Conservation (phyloP, 2,888 invertebrate genomes). For the Pterostichus niger region DNA sequence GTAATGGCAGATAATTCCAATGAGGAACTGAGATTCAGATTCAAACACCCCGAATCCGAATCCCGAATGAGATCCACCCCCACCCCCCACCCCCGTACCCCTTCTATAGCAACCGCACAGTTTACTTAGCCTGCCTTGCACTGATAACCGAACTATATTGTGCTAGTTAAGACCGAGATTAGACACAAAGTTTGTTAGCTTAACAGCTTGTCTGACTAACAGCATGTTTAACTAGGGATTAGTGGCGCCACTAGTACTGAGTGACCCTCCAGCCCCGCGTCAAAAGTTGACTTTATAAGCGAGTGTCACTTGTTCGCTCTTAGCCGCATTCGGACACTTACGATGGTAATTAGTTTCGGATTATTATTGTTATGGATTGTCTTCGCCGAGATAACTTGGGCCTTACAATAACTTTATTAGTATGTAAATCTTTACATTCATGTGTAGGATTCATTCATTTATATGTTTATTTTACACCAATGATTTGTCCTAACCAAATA, state of each 20-base stretch:
- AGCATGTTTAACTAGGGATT: slow-evolving; percentile 72
- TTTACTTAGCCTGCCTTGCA: slow-evolving; percentile 53
- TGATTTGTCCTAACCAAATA: too few species aligned
- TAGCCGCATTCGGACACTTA: slow-evolving; percentile 4
- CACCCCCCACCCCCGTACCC: background rate
- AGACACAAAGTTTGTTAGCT: slow-evolving; percentile 73
- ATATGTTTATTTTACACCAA: too few species aligned
- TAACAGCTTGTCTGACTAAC: slow-evolving; percentile 73
- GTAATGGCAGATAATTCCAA: background rate
- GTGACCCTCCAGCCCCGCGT: slow-evolving; percentile 19
- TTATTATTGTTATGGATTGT: slow-evolving; percentile 16
- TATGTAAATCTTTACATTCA: background rate
- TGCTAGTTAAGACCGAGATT: slow-evolving; percentile 71
- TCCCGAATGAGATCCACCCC: slow-evolving; percentile 1
- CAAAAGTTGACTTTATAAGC: slow-evolving; percentile 57
- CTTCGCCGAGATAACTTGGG: background rate
- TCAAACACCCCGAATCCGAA: slow-evolving; percentile 17
- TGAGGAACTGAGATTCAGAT: background rate
- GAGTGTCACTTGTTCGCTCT: slow-evolving; percentile 10
- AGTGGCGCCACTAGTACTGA: slow-evolving; percentile 68
- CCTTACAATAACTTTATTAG: background rate
- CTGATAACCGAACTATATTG: slow-evolving; percentile 66
- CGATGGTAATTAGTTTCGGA: slow-evolving; percentile 46
- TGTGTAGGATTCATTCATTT: too few species aligned
- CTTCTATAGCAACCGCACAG: background rate